phyloP scores from a whole-genome alignment of 2,797 vertebrate species.

The Muscicapa comitata region DNA sequence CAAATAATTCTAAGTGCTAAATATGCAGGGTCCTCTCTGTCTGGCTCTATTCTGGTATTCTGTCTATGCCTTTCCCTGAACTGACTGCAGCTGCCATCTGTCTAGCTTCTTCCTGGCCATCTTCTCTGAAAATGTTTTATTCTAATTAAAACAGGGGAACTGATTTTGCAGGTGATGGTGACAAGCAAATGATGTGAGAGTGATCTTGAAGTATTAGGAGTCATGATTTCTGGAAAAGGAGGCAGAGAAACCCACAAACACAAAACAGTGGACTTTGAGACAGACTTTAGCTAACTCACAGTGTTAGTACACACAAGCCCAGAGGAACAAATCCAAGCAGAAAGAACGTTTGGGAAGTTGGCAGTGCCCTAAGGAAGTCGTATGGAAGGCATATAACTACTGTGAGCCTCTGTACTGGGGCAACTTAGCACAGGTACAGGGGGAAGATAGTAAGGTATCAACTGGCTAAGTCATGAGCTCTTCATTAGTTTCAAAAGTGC shows the following conservation, averaged over 20 bases:
- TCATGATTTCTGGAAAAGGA: background rate
- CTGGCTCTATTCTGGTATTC: background rate
- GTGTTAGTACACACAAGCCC: background rate
- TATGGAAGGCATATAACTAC: background rate
- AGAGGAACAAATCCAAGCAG: background rate
- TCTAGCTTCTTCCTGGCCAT: background rate
- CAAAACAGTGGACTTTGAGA: background rate
- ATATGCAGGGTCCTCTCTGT: background rate
- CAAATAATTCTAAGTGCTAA: background rate
- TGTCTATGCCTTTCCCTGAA: background rate
- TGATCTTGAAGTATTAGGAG: background rate
- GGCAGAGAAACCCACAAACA: background rate
- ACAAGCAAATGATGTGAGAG: background rate
- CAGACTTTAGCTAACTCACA: background rate
- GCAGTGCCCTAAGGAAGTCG: background rate
- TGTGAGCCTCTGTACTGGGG: background rate
- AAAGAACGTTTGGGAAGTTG: background rate
- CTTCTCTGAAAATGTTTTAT: background rate
- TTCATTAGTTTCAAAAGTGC: constrained; percentile 14
- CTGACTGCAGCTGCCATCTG: background rate
- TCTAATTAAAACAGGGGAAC: background rate
- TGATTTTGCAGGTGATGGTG: background rate
- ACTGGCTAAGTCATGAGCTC: background rate
- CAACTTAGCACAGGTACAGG: background rate
- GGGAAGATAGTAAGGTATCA: background rate